Conservation (phyloP, 2,888 invertebrate genomes). For the Matsumyia berberina region DNA sequence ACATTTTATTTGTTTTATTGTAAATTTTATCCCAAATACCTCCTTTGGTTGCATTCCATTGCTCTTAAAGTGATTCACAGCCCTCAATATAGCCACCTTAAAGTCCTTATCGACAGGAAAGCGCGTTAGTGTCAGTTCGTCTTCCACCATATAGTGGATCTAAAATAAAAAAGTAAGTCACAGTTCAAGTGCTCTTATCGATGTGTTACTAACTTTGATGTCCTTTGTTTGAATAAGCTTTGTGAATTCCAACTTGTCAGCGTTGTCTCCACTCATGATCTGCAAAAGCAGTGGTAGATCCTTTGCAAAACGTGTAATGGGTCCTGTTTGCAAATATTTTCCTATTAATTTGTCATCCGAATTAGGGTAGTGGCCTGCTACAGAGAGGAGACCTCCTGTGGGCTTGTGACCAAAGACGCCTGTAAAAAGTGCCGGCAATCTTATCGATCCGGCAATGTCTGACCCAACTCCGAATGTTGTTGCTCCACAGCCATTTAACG, state of each 20-base stretch:
- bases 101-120: constrained; percentile 79
- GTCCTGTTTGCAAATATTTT: constrained; percentile 87
- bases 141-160: constrained; percentile 80
- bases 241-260: constrained; percentile 84
- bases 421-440: constrained; percentile 93
- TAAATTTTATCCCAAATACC: constrained; percentile 19
- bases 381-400: constrained; percentile 87
- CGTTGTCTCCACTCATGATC: constrained; percentile 86
- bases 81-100: constrained; percentile 79
- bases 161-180: constrained; percentile 46
- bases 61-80: constrained; percentile 80
- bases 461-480: constrained; percentile 92
- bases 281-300: constrained; percentile 89
- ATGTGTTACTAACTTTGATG: constrained; percentile 83
- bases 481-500: constrained; percentile 90
- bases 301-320: constrained; percentile 91
- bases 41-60: constrained; percentile 77
- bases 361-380: constrained; percentile 87
- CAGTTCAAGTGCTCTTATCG: not conserved
- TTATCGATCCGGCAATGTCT: constrained; percentile 94
- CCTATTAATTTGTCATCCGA: constrained; percentile 85
- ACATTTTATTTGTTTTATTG: not conserved
- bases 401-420: constrained; percentile 96
- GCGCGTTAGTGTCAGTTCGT: constrained; percentile 78
- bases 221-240: constrained; percentile 85